Base-by-base conservation (phyloP, 1,140 invertebrate genomes). In the Sycobia sp. region DNA sequence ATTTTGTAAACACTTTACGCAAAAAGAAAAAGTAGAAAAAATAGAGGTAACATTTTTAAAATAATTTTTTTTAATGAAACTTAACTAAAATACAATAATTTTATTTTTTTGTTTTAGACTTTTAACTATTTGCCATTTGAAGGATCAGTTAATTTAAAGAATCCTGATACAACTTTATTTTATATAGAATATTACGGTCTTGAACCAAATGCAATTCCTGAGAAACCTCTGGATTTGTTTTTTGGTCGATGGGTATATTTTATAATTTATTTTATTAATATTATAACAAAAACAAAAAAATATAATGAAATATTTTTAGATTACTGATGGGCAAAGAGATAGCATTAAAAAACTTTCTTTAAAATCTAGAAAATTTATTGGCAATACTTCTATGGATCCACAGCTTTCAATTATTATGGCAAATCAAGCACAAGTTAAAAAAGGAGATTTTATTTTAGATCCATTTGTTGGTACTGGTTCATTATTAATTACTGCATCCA, bases 381-480 rank as follows among this genome's bases (percentile, higher is more conserved):
- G 95, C 7, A 98, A 97, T 75, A 99, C 96, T 0, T 95, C 91
- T 71, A 98, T 99, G 96, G 96, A 98, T 80, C 89, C 96, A 0
- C 91, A 94, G 67, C 82, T 98, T 1, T 91, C 95, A 4, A 78
- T 98, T 18, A 81, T 98, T 23, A 97, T 98, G 95, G 91, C 93
- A 0, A 99, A 98, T 83, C 90, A 97, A 78, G 95, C 91, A 1
- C 81, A 89, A 80, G 87, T 97, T 18, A 82, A 82, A 50, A 68
- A 82, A 3, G 89, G 90, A 5, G 88, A 92, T 75, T 63, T 98
- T 0, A 86, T 97, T 43, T 85, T 94, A 23, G 96, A 98, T 82
- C 96, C 96, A 0, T 99, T 98, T 85, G 95, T 97, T 14, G 96
- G 96, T 0, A 94, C 92, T 44, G 96, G 95, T 4, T 97, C 95